Conservation (phyloP, 2,113 vertebrate genomes). For the Illadopsis cleaveri region DNA sequence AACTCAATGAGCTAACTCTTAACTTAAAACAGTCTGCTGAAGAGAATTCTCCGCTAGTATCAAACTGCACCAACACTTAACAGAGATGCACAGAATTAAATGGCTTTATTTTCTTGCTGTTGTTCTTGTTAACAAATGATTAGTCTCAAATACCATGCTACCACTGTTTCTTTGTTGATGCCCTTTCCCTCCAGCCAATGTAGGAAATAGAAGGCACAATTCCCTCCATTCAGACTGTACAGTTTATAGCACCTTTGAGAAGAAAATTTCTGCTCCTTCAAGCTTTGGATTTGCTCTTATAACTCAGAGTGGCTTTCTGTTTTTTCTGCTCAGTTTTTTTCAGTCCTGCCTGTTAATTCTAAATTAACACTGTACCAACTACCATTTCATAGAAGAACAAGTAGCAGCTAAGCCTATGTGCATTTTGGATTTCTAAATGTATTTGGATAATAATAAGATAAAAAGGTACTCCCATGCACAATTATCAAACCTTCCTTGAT, state of each 20-base stretch:
- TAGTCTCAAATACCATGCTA: not conserved
- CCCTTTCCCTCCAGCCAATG: not conserved
- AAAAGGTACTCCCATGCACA: not conserved
- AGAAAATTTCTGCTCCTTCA: not conserved
- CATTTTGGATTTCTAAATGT: not conserved
- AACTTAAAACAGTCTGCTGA: not conserved
- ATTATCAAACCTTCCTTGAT: not conserved
- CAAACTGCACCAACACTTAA: not conserved
- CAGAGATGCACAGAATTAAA: not conserved
- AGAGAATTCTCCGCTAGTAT: not conserved
- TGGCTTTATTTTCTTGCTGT: not conserved
- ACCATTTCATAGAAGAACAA: not conserved
- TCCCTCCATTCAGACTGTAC: not conserved
- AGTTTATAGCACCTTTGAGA: not conserved
- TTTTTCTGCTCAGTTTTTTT: not conserved
- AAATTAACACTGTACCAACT: not conserved
- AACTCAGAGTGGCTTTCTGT: not conserved
- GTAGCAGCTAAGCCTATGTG: not conserved
- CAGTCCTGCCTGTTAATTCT: not conserved
- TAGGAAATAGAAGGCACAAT: not conserved
- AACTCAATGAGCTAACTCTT: not conserved
- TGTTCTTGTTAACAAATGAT: not conserved
- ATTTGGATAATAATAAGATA: not conserved
- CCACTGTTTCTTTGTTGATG: not conserved
- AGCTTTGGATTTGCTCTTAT: not conserved